Evolutionary conservation across 2,888 invertebrate species (phyloP), one percentile per base, ranked within the genome.

Genomic region (Plutella xylostella): DNA sequence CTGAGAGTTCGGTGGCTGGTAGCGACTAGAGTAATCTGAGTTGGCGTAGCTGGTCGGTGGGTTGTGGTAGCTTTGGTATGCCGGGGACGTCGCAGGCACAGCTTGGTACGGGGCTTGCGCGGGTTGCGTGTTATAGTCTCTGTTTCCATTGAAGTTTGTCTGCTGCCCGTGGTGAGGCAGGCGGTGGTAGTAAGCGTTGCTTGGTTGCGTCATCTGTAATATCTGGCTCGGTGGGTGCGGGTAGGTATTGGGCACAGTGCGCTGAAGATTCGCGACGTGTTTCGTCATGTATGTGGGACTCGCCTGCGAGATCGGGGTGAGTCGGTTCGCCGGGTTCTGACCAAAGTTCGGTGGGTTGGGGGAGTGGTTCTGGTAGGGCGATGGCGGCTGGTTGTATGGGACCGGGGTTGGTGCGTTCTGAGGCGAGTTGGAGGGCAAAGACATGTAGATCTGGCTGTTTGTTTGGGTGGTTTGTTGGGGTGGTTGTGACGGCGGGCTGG

Each of bases 1-100:
- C 51, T 69, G 71, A 57, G 72, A 62, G 50, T 66, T 72, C 50
- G 63, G 65, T 58, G 68, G 72, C 53, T 77, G 77, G 53, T 78
- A 82, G 60, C 80, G 82, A 79, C 78, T 77, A 79, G 83, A 80
- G 68, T 80, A 80, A 61, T 82, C 79, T 51, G 75, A 64, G 69
- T 69, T 74, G 54, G 72, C 63, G 57, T 79, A 76, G 68, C 68
- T 77, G 57, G 74, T 79, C 79, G 80, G 80, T 79, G 83, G 79
- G 76, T 68, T 80, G 61, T 78, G 78, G 56, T 79, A 82, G 71
- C 68, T 73, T 64, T 72, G 72, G 62, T 78, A 80, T 52, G 80
- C 72, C 45, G 82, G 71, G 51, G 84, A 73, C 61, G 72, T 69
- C 65, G 75, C 68, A 63, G 85, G 84, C 51, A 80, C 71, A 57